Evolutionary conservation across 1,140 invertebrate genomes (phyloP), one percentile per base, ranked within the genome.

Genomic region (Bemisia tabaci): DNA sequence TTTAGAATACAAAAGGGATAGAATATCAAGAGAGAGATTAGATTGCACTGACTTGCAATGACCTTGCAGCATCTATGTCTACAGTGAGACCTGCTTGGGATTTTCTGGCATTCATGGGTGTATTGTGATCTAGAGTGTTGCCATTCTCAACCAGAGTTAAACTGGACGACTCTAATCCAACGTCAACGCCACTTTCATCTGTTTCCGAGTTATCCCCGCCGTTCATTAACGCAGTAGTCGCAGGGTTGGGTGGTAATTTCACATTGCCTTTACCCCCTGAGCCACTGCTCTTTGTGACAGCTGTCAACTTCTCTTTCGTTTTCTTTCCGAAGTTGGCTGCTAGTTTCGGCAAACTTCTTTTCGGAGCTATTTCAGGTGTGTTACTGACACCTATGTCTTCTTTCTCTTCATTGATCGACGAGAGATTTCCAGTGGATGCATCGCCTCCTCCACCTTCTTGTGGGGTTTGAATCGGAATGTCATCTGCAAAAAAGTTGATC

Each of bases 391-490:
- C 69, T 2, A 39, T 65, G 23, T 77, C 75, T 65, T 78, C 77
- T 27, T 70, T 70, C 67, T 77, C 77, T 70, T 79, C 78, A 22
- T 71, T 71, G 59, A 79, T 78, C 12, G 75, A 74, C 27, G 71
- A 71, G 25, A 79, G 67, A 64, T 70, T 70, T n/a, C n/a, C n/a
- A 48, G 69, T 69, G 21, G 67, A 71, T 60, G 48, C 66, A 17
- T 65, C 64, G 22, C 68, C 71, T 60, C 71, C 73, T 22, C 68
- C 39, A 27, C 67, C 68, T 24, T 68, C 71, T 64, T 69, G 68
- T 26, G 69, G 68, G 59, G 68, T 67, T 68, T 77, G 77, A 59
- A 78, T 78, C 61, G 76, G 77, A 70, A 77, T 78, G 64, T 77
- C 76, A 71, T 77, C 76, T 78, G 68, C 25, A 69, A 67, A 63